Evolutionary conservation across 2,797 vertebrate genomes (phyloP).

Genomic region (Labroides dimidiatus): DNA sequence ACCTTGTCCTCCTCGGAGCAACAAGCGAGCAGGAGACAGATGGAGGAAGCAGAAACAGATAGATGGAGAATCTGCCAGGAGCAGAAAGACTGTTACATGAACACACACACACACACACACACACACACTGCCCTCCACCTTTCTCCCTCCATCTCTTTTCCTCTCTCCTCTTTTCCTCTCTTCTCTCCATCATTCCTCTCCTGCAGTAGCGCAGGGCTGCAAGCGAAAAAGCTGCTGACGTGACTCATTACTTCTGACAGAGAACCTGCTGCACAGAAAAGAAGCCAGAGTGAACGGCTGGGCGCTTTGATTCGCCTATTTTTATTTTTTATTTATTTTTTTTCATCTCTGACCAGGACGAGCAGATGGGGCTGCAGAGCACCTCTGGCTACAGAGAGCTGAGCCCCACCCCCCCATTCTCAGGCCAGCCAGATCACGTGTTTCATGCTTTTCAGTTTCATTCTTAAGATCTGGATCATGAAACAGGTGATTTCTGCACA

Average conservation of each 20-base stretch:
- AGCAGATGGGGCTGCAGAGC: conserved; percentile 73
- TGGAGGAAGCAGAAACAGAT: conserved; percentile 56
- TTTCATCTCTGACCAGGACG: conserved; percentile 41
- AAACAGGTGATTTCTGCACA: conserved; percentile 4
- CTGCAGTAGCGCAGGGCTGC: conserved; percentile 21
- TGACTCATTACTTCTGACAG: conserved; percentile 68
- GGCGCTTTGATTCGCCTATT: conserved; percentile 43
- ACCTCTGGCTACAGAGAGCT: conserved; percentile 69
- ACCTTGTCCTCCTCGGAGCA: conserved; percentile 59
- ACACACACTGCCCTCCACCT: conserved; percentile 26
- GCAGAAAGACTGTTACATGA: conserved; percentile 59
- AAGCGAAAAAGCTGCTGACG: conserved; percentile 52
- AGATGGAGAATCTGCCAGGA: conserved; percentile 62
- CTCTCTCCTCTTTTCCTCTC: conserved; percentile 14
- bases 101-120: conserved; percentile 42
- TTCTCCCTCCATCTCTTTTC: conserved; percentile 5
- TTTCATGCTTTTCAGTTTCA: conserved; percentile 15
- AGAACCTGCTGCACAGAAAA: conserved; percentile 65
- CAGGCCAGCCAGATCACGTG: conserved; percentile 23
- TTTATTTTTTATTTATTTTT: conserved; percentile 57
- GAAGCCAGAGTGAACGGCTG: conserved; percentile 15
- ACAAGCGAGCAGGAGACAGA: conserved; percentile 64
- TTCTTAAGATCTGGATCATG: conserved; percentile 8
- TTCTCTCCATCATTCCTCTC: conserved; percentile 34
- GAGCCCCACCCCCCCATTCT: conserved; percentile 12